Percentiles rank a stretch among this genome's conserved stretches.
Evolutionary conservation across 2,888 invertebrate genomes (phyloP).

Genomic region (Blastobasis lacticolella): DNA sequence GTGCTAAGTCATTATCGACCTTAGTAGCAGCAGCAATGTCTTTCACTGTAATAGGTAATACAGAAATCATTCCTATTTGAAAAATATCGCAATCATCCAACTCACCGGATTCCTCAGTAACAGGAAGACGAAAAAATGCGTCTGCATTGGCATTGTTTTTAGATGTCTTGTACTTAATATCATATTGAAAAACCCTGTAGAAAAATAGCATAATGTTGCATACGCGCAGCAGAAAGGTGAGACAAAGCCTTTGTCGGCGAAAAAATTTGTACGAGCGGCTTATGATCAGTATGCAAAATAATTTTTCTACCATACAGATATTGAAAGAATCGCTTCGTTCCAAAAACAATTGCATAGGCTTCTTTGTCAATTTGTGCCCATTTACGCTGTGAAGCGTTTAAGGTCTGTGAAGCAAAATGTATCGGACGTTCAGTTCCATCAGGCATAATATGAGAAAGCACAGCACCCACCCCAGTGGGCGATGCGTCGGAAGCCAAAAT

Average conservation of each 20-base stretch:
- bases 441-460: conserved; percentile 3
- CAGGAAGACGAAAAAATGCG: background rate
- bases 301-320: conserved; percentile 2
- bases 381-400: background rate
- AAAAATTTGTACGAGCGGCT: background rate
- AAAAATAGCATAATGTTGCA: conserved; percentile 5
- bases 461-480: conserved; percentile 5
- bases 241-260: background rate
- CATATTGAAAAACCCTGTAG: conserved; percentile 3
- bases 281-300: background rate
- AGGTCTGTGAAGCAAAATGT: conserved; percentile 1
- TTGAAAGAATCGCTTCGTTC: conserved; percentile 1
- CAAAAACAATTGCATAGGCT: background rate
- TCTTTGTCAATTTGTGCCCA: background rate
- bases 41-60: too few species aligned
- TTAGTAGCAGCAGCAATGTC: too few species aligned
- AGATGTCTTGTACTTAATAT: conserved; percentile 1
- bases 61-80: too few species aligned
- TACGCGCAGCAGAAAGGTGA: background rate
- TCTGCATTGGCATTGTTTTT: conserved; percentile 2
- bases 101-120: too few species aligned
- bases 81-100: too few species aligned
- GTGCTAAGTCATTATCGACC: too few species aligned
- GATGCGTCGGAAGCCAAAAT: conserved; percentile 5
- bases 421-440: conserved; percentile 5